Conservation (phyloP, 2,113 vertebrate genomes). For the Gavialis gangeticus region DNA sequence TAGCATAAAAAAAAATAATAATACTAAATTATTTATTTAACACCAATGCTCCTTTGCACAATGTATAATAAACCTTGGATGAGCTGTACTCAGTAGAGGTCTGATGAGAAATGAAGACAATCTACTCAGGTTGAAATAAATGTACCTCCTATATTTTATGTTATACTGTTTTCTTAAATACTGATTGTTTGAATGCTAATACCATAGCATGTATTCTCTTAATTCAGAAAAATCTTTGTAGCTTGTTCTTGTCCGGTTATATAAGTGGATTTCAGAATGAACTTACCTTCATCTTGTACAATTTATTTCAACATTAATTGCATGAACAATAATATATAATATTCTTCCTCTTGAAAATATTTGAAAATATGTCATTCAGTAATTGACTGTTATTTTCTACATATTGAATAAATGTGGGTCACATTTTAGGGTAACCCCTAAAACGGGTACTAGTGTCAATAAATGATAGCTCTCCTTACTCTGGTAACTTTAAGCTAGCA, state of each 20-base stretch:
- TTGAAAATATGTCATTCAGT: not conserved
- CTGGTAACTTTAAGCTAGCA: not conserved
- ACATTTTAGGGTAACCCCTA: not conserved
- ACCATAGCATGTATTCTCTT: fast-evolving
- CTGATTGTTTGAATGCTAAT: fast-evolving
- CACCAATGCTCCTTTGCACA: not conserved
- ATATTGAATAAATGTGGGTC: not conserved
- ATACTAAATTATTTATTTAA: not conserved
- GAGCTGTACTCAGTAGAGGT: not conserved
- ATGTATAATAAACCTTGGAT: not conserved
- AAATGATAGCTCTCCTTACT: not conserved
- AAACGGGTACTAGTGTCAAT: not conserved
- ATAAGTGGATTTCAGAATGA: not conserved
- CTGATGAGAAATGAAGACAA: not conserved
- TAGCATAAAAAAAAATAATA: not conserved
- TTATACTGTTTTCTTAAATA: fast-evolving
- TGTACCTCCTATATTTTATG: not conserved
- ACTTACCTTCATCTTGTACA: not conserved
- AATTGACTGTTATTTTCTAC: not conserved
- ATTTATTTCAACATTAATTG: not conserved
- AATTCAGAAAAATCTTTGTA: not conserved
- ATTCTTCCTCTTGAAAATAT: not conserved
- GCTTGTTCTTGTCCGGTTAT: not conserved
- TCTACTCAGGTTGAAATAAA: not conserved
- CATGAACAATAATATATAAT: not conserved